A percentile compares a stretch with the other conserved stretches of the same genome.
phyloP scores from a whole-genome alignment of 1,140 invertebrate genomes.

The Drosophila varians region DNA sequence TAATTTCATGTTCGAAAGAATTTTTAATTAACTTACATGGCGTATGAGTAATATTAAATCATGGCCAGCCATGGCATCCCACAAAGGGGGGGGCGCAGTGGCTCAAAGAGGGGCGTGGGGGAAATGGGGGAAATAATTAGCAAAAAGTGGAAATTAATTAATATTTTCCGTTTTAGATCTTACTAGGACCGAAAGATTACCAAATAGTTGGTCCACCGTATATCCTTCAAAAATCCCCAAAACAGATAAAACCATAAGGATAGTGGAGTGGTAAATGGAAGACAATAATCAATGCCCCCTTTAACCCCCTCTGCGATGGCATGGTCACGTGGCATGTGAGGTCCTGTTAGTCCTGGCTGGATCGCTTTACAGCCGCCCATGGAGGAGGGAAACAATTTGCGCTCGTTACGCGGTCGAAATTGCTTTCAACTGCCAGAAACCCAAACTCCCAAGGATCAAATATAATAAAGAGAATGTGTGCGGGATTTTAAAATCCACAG shows the following conservation, averaged over 20 bases:
- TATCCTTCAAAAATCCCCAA: no score
- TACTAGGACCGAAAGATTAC: background rate
- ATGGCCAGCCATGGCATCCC: constrained; percentile 16
- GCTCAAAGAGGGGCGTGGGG: background rate
- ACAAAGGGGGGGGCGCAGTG: background rate
- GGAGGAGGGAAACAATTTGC: constrained; percentile 60
- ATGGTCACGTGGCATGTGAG: constrained; percentile 38
- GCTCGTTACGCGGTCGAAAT: constrained; percentile 76
- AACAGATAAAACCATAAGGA: no score
- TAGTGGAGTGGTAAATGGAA: constrained; percentile 3
- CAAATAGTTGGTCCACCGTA: no score
- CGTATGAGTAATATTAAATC: constrained; percentile 66
- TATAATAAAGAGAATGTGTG: constrained; percentile 1
- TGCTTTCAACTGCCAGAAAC: constrained; percentile 38
- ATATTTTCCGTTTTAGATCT: background rate
- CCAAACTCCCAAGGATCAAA: constrained; percentile 12
- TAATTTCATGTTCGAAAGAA: constrained; percentile 62
- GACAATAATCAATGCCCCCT: constrained; percentile 22
- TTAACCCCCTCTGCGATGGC: background rate
- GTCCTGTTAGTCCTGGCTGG: constrained; percentile 13
- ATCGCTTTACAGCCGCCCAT: constrained; percentile 45
- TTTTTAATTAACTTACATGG: constrained; percentile 71
- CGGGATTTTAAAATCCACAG: constrained; percentile 45
- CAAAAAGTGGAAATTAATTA: background rate
- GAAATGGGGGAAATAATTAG: background rate